A percentile compares a stretch with the other conserved stretches of the same genome.
phyloP scores from a whole-genome alignment of 1,140 invertebrate genomes.

The Mya arenaria region DNA sequence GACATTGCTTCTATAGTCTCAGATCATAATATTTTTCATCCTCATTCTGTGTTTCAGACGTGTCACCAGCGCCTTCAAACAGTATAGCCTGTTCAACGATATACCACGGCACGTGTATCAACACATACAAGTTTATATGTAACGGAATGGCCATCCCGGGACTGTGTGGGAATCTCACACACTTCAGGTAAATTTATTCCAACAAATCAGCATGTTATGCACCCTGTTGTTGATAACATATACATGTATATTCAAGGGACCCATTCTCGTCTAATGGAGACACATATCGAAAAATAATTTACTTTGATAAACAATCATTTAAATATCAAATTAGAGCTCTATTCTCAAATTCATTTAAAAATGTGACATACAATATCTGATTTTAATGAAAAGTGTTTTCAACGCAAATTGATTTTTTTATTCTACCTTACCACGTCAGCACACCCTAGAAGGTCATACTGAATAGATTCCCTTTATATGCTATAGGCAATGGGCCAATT shows the following conservation, averaged over 20 bases:
- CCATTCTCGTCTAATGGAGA: not conserved
- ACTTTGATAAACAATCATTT: not conserved
- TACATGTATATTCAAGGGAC: not conserved
- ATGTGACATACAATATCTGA: not conserved
- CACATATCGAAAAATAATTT: not conserved
- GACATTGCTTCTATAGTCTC: no score
- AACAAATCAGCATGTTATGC: no score
- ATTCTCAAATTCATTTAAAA: not conserved
- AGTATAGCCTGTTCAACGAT: constrained; percentile 11
- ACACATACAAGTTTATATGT: constrained; percentile 40
- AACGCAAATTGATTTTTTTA: no score
- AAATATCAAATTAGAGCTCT: not conserved
- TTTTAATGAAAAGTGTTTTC: no score
- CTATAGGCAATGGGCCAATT: no score
- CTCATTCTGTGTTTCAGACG: no score
- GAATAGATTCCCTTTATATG: no score
- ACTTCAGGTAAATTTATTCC: constrained; percentile 29
- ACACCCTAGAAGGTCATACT: no score
- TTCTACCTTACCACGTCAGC: no score
- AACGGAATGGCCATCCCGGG: constrained; percentile 49
- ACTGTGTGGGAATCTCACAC: constrained; percentile 38
- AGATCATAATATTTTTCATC: no score
- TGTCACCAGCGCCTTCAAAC: no score
- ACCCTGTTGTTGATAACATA: no score
- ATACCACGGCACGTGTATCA: constrained; percentile 49